Percentiles rank a stretch among this genome's conserved stretches.
phyloP scores from a whole-genome alignment of 2,888 invertebrate species.

The Sphaeridia pumilis region DNA sequence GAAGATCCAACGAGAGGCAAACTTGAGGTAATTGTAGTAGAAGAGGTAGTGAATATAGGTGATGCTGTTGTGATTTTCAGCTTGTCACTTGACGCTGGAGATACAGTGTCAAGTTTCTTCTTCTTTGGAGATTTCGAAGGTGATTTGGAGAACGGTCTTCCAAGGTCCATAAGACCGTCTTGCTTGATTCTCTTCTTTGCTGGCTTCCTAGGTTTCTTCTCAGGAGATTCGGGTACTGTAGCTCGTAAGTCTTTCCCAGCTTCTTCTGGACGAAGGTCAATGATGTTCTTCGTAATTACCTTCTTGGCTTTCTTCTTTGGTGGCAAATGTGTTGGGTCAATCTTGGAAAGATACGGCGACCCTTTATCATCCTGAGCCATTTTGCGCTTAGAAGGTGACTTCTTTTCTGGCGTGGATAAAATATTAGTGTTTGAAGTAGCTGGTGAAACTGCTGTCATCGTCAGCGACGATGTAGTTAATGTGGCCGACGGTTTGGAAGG shows the following conservation, averaged over 20 bases:
- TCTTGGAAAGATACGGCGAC: neutral
- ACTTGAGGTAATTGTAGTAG: neutral
- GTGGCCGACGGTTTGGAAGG: neutral
- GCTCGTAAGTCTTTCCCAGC: neutral
- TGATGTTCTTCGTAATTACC: constrained; percentile 17
- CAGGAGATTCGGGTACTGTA: neutral
- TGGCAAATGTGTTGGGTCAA: constrained; percentile 3
- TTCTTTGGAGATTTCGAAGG: neutral
- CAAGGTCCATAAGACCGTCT: neutral
- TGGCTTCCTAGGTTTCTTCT: constrained; percentile 11
- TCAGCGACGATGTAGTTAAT: neutral
- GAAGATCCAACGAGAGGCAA: neutral
- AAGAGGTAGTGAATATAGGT: neutral
- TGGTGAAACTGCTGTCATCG: neutral
- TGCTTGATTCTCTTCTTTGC: constrained; percentile 8
- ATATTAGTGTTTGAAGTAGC: neutral
- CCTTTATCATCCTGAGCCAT: neutral
- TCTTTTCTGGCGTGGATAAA: neutral
- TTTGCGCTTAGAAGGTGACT: constrained; percentile 9
- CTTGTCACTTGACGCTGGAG: neutral
- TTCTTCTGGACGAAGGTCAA: constrained; percentile 9
- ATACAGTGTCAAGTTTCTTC: neutral
- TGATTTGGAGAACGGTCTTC: neutral
- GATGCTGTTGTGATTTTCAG: neutral
- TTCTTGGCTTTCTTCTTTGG: constrained; percentile 18